Evolutionary conservation across 2,888 invertebrate genomes (phyloP).

Genomic region (Drosophila quinaria): DNA sequence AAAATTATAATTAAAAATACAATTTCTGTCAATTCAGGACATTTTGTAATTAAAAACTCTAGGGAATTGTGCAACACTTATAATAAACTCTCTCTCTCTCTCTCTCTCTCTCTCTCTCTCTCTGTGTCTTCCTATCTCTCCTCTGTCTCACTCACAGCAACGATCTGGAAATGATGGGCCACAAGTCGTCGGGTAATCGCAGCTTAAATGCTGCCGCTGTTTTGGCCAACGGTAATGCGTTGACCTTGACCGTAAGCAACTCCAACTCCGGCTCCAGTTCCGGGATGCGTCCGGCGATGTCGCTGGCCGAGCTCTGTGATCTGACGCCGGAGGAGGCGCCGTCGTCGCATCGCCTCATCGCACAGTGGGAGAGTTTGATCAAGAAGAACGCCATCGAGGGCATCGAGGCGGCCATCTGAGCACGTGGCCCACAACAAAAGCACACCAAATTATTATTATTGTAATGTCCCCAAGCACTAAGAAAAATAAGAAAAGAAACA

Average conservation of each 20-base stretch:
- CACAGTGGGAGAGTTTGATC: constrained; percentile 93
- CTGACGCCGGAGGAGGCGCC: constrained; percentile 89
- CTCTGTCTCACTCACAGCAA: constrained; percentile 28
- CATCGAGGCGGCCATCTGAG: constrained; percentile 64
- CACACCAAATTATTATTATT: constrained; percentile 76
- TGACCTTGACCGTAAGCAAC: constrained; percentile 23
- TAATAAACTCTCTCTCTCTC: no score
- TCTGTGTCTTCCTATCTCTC: neutral
- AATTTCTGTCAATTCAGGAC: no score
- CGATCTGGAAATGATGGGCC: constrained; percentile 58
- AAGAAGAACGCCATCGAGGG: constrained; percentile 86
- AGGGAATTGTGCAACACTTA: no score
- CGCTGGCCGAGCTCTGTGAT: constrained; percentile 90
- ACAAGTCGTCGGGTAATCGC: constrained; percentile 65
- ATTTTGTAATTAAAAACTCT: no score
- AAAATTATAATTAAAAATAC: no score
- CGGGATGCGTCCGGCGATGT: constrained; percentile 89
- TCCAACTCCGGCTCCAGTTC: constrained; percentile 85
- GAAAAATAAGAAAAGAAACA: neutral
- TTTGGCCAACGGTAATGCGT: constrained; percentile 41
- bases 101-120: neutral
- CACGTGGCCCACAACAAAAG: constrained; percentile 38
- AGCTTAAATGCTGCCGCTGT: constrained; percentile 58
- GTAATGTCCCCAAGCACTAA: constrained; percentile 58
- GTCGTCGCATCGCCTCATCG: constrained; percentile 90